Evolutionary conservation across 2,113 vertebrate species (phyloP).

Genomic region (Camelus dromedarius): DNA sequence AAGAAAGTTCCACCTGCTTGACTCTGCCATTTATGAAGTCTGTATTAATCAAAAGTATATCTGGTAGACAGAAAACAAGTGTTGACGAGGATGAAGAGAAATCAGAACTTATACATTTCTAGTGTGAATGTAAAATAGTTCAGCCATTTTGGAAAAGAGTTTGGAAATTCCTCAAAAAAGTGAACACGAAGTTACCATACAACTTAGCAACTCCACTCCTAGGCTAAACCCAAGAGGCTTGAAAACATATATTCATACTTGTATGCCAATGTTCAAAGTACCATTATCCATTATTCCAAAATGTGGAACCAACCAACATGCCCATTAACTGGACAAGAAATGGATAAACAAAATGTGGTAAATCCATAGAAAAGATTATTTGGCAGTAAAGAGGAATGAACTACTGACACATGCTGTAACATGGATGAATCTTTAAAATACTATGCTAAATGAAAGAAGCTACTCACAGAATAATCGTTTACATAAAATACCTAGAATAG

Average conservation of each 20-base stretch:
- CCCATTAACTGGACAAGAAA: neutral
- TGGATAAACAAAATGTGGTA: conserved; percentile 9
- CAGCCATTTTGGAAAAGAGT: neutral
- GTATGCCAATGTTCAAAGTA: neutral
- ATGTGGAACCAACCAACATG: neutral
- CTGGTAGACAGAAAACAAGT: neutral
- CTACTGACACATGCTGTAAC: neutral
- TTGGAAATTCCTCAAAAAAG: neutral
- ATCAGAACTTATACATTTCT: neutral
- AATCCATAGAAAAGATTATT: neutral
- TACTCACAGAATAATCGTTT: conserved; percentile 14
- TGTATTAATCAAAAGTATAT: neutral
- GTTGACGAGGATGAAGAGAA: neutral
- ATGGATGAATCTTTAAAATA: conserved; percentile 37
- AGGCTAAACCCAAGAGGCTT: neutral
- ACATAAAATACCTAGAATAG: neutral
- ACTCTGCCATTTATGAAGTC: neutral
- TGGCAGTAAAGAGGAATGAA: conserved; percentile 26
- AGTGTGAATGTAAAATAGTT: neutral
- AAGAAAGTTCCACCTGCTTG: neutral
- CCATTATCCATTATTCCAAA: conserved; percentile 1
- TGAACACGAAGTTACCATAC: neutral
- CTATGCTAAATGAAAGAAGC: neutral
- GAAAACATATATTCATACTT: neutral
- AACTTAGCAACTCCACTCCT: neutral